Evolutionary conservation across 2,888 invertebrate species (phyloP).

Genomic region (Trachelus stipa): DNA sequence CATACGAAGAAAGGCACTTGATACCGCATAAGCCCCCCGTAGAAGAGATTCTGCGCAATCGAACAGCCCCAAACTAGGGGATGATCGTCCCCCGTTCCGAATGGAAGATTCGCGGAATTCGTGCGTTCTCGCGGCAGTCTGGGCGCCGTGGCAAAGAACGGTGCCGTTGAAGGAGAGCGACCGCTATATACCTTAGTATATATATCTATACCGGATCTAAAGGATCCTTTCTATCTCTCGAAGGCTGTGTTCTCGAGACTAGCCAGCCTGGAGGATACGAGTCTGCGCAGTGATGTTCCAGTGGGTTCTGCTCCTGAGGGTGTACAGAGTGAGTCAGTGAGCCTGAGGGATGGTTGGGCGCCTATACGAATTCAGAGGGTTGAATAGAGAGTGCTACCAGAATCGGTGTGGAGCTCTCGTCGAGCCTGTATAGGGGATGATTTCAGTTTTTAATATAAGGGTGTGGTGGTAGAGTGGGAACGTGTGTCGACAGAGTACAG

Average conservation of each 20-base stretch:
- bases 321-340: background rate
- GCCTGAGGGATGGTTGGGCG: background rate
- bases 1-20: background rate
- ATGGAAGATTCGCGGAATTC: background rate
- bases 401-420: background rate
- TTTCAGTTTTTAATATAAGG: slow-evolving; percentile 61
- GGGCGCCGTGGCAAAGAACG: background rate
- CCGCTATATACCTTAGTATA: background rate
- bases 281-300: background rate
- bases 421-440: slow-evolving; percentile 18
- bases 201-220: background rate
- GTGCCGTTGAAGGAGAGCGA: background rate
- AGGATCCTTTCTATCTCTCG: background rate
- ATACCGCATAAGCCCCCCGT: background rate
- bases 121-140: background rate
- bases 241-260: background rate
- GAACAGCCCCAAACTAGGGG: background rate
- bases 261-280: background rate
- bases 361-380: background rate
- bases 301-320: background rate
- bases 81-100: background rate
- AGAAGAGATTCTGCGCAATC: background rate
- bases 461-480: slow-evolving; percentile 57
- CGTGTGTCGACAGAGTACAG: slow-evolving; percentile 24
- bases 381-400: background rate